Conservation (phyloP, 2,888 invertebrate genomes). For the Nymphalis polychloros region DNA sequence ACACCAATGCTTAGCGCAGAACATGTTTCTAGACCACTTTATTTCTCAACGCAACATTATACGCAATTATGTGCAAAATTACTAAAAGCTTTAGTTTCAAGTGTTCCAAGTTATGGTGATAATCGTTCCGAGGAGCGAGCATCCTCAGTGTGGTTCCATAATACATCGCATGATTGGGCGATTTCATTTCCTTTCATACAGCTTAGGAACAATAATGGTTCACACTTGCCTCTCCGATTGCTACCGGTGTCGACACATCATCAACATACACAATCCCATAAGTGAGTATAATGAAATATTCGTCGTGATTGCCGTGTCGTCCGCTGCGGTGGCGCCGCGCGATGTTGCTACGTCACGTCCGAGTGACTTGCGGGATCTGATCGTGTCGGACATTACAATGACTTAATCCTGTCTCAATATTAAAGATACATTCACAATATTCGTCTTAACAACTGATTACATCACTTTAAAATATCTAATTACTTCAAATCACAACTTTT, state of each 20-base stretch:
- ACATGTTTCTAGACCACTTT: constrained; percentile 1
- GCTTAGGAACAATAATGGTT: constrained; percentile 6
- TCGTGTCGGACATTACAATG: not conserved
- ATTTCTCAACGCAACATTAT: constrained; percentile 2
- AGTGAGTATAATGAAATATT: constrained; percentile 14
- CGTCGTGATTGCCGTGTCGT: constrained; percentile 11
- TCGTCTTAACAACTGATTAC: too few species aligned
- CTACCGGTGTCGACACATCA: constrained; percentile 26
- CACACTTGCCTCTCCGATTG: not conserved
- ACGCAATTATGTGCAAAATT: not conserved
- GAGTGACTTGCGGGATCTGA: constrained; percentile 10
- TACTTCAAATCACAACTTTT: too few species aligned
- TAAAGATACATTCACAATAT: not conserved
- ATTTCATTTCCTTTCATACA: not conserved
- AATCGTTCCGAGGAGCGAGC: not conserved
- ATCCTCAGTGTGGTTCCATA: too few species aligned
- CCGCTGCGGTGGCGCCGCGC: constrained; percentile 7
- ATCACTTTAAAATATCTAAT: too few species aligned
- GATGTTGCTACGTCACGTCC: constrained; percentile 3
- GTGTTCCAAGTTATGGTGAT: not conserved
- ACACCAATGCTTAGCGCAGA: not conserved
- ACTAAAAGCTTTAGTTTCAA: constrained; percentile 4
- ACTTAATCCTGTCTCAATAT: constrained; percentile 4
- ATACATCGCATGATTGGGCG: too few species aligned
- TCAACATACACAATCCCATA: constrained; percentile 7